A percentile compares a stretch with the other conserved stretches of the same genome.
phyloP scores from a whole-genome alignment of 1,140 invertebrate species.

The Bombus superbus region DNA sequence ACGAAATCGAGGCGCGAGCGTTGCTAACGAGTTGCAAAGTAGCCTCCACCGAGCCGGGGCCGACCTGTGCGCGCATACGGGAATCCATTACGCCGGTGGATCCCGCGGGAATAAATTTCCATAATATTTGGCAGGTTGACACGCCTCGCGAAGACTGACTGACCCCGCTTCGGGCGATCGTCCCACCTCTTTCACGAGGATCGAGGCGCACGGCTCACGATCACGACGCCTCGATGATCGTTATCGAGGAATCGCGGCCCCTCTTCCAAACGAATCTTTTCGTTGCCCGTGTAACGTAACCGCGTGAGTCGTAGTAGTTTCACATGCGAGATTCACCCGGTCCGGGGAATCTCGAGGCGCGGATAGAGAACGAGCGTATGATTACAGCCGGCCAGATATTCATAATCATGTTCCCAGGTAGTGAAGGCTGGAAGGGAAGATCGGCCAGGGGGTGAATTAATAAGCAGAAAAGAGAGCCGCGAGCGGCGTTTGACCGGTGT shows the following conservation, averaged over 20 bases:
- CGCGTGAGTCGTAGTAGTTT: neutral
- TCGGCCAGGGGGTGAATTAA: slow-evolving; percentile 62
- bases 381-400: slow-evolving; percentile 42
- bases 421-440: neutral
- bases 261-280: slow-evolving; percentile 9
- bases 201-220: slow-evolving; percentile 16
- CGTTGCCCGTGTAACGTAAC: neutral
- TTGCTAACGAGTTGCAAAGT: slow-evolving; percentile 62
- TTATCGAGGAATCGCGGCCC: slow-evolving; percentile 39
- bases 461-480: slow-evolving; percentile 64
- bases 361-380: slow-evolving; percentile 36
- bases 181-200: slow-evolving; percentile 18
- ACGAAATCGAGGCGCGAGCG: slow-evolving; percentile 33
- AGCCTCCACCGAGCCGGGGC: slow-evolving; percentile 18
- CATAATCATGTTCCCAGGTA: slow-evolving; percentile 55
- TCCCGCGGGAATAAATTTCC: slow-evolving; percentile 76
- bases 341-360: slow-evolving; percentile 1
- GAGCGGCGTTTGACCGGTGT: slow-evolving; percentile 57
- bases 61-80: slow-evolving; percentile 25
- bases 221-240: slow-evolving; percentile 23
- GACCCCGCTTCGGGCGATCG: slow-evolving; percentile 60
- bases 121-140: slow-evolving; percentile 79
- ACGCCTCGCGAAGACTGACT: slow-evolving; percentile 69
- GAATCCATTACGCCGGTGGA: slow-evolving; percentile 73
- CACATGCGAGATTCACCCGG: neutral